phyloP scores from a whole-genome alignment of 2,797 vertebrate species.

The Heteromormyrus szaboi region DNA sequence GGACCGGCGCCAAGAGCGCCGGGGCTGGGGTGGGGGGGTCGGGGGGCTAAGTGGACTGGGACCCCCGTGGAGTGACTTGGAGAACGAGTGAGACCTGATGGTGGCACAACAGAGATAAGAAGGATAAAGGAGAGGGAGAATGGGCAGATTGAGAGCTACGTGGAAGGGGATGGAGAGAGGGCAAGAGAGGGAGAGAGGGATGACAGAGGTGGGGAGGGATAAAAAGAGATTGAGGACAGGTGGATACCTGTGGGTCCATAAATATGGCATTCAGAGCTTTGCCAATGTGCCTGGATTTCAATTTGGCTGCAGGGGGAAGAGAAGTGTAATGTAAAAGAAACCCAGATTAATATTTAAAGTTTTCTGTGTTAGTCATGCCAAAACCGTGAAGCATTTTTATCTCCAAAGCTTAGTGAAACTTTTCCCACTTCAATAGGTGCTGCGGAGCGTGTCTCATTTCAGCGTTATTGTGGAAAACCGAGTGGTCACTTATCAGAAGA shows the following conservation, averaged over 20 bases:
- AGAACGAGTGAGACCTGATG: not conserved
- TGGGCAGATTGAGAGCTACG: slow-evolving; percentile 23
- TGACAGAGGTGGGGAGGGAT: not conserved
- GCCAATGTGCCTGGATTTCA: not conserved
- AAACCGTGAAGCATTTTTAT: not conserved
- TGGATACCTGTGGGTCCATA: not conserved
- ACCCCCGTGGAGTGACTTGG: not conserved
- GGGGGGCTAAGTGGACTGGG: not conserved
- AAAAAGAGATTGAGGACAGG: slow-evolving; percentile 17
- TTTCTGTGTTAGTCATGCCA: not conserved
- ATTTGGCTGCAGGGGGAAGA: not conserved
- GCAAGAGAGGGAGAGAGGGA: slow-evolving; percentile 19
- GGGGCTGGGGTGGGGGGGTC: not conserved
- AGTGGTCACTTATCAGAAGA: not conserved
- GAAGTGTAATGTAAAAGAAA: not conserved
- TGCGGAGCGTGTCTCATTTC: not conserved
- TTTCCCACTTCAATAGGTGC: not conserved
- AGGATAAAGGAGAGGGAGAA: slow-evolving; percentile 26
- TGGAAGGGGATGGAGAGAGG: slow-evolving; percentile 33
- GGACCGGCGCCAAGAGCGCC: not conserved
- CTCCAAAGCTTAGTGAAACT: slow-evolving; percentile 1
- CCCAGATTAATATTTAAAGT: not conserved
- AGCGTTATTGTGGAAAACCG: not conserved
- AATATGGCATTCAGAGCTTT: not conserved
- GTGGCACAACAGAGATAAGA: not conserved